Percentiles rank a stretch among this genome's conserved stretches.
phyloP scores from a whole-genome alignment of 2,888 invertebrate species.

The Troides aeacus region DNA sequence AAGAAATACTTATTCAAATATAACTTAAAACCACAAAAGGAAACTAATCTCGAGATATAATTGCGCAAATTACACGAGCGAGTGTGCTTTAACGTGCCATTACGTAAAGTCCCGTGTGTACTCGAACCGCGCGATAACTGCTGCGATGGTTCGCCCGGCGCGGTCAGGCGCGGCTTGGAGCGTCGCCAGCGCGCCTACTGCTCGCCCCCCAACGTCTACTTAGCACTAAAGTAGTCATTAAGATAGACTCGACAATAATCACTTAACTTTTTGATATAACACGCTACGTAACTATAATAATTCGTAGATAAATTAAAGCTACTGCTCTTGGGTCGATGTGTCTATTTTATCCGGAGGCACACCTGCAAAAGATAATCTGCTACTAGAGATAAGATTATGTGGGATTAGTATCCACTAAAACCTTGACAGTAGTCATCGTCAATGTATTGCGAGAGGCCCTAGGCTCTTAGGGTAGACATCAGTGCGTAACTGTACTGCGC shows the following conservation, averaged over 20 bases:
- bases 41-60: slow-evolving; percentile 17
- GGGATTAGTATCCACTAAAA: too few relatives aligned
- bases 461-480: too few relatives aligned
- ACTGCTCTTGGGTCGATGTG: too few relatives aligned
- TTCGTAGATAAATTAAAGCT: too few relatives aligned
- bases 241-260: slow-evolving; percentile 25
- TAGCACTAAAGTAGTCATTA: slow-evolving; percentile 19
- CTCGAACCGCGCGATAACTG: slow-evolving; percentile 54
- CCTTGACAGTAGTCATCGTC: too few relatives aligned
- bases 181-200: slow-evolving; percentile 46
- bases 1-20: too few relatives aligned
- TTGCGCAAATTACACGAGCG: slow-evolving; percentile 15
- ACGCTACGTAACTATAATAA: neutral
- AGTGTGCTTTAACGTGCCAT: slow-evolving; percentile 30
- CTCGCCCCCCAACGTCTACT: slow-evolving; percentile 41
- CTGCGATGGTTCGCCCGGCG: slow-evolving; percentile 59
- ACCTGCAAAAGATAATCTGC: too few relatives aligned
- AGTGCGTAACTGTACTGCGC: too few relatives aligned
- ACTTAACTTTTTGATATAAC: slow-evolving; percentile 21
- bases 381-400: too few relatives aligned
- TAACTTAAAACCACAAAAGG: neutral
- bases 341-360: too few relatives aligned
- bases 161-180: slow-evolving; percentile 70
- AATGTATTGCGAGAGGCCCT: too few relatives aligned
- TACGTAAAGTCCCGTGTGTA: slow-evolving; percentile 38